Base-by-base conservation (phyloP, 1,140 invertebrate genomes). In the Asobara japonica region DNA sequence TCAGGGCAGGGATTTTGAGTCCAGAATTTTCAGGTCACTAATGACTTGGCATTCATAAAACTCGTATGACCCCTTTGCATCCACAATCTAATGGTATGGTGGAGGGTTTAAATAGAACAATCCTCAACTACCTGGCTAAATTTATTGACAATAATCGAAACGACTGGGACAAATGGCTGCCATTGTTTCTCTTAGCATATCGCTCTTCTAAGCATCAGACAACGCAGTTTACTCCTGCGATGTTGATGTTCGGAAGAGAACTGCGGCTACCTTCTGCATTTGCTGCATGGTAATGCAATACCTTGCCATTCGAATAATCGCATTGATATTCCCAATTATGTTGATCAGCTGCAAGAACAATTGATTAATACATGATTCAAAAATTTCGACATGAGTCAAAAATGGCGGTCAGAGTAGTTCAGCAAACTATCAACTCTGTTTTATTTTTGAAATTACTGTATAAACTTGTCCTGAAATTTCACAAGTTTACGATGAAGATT, bases 81-180 rank as follows among this genome's bases (percentile, higher is more conserved):
- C 83, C 85, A 3, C 79, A 84, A 70, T 72, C 77, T 1, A 86
- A 86, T 72, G 83, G 82, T 25, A 82, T 84, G 78, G 83, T 87
- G 0, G 84, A 87, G 69, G 38, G 80, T 22, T 81, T 77, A 71
- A 83, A 83, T 38, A 36, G 75, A 22, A 82, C 81, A 0, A 56
- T 82, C 10, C 48, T 69, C 11, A 29, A 72, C 30, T 72, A 73
- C 27, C 33, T 72, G 0, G 45, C 71, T 11, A 67, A 66, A 60
- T 72, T 67, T 29, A 20, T 67, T 1, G 7, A 25, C 5, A 29
- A 72, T 3, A 67, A 72, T 18, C 69, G 65, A 65, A 48, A 18
- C 31, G 61, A 71, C 33, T 48, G 69, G 69, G 61, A 71, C 25
- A 71, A n/a, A 38, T 72, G 70, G 62, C 29, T 72, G 18, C 70